These are phyloP conservation scores for Lomographa bimaculata DNA, from an alignment of 2,888 invertebrate genomes.

Conservation along the genomic window DNA sequence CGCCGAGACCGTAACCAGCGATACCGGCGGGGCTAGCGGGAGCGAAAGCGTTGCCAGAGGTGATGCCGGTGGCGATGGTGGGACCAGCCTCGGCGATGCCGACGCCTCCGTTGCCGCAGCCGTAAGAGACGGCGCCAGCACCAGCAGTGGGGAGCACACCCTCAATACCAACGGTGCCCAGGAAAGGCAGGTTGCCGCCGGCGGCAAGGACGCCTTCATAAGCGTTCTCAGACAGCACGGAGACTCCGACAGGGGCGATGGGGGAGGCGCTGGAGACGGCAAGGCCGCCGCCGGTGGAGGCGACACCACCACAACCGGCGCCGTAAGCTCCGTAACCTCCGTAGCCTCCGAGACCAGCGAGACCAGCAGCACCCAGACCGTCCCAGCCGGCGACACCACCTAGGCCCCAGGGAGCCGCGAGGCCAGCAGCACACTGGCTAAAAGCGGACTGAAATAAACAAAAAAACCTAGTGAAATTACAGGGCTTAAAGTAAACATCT, in stretches of 20 bases:
- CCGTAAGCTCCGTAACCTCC: conserved; percentile 5
- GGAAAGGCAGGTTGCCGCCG: conserved; percentile 41
- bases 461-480: too few species aligned
- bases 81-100: conserved; percentile 29
- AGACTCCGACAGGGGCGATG: conserved; percentile 38
- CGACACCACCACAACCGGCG: conserved; percentile 8
- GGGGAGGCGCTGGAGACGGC: conserved; percentile 40
- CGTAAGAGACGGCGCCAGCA: conserved; percentile 41
- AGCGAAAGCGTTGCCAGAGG: conserved; percentile 10
- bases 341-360: conserved; percentile 5
- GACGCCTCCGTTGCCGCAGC: conserved; percentile 41
- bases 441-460: conserved; percentile 15
- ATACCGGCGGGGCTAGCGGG: conserved; percentile 10
- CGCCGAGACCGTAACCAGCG: conserved; percentile 18
- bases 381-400: conserved; percentile 5
- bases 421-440: conserved; percentile 21
- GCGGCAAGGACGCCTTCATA: conserved; percentile 40
- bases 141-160: conserved; percentile 47
- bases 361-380: conserved; percentile 28
- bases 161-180: conserved; percentile 40
- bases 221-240: conserved; percentile 43
- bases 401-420: conserved; percentile 4
- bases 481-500: too few species aligned
- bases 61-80: conserved; percentile 13
- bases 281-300: conserved; percentile 33